A percentile compares a stretch with the other conserved stretches of the same genome.
phyloP scores from a whole-genome alignment of 2,113 vertebrate species.

The Pomatorhinus ruficollis region DNA sequence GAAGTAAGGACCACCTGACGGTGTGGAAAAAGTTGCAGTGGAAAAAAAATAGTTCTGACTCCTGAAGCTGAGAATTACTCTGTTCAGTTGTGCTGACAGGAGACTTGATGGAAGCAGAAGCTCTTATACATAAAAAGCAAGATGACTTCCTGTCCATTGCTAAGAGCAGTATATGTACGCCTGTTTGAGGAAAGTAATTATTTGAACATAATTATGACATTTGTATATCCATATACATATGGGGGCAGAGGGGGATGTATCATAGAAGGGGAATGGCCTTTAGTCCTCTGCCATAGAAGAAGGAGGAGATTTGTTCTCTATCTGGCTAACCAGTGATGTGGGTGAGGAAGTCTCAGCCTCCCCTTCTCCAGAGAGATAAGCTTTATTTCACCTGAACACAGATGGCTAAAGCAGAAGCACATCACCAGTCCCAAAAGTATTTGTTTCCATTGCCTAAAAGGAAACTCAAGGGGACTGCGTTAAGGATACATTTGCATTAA shows the following conservation, averaged over 20 bases:
- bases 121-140: background rate
- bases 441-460: background rate
- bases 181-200: background rate
- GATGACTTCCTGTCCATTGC: background rate
- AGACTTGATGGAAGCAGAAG: background rate
- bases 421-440: background rate
- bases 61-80: background rate
- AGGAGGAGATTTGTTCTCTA: background rate
- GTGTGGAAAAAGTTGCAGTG: background rate
- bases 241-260: accelerated
- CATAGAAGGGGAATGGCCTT: background rate
- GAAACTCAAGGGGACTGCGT: background rate
- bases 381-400: background rate
- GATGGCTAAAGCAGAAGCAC: background rate
- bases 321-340: background rate
- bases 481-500: background rate
- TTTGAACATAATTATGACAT: background rate
- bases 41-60: background rate
- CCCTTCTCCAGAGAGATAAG: background rate
- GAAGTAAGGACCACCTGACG: background rate
- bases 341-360: background rate
- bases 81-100: background rate
- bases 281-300: background rate
- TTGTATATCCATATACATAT: background rate
- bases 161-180: background rate